These are phyloP conservation scores for Cotesia chilonis DNA, from an alignment of 1,140 invertebrate species.

Conservation along the genomic window DNA sequence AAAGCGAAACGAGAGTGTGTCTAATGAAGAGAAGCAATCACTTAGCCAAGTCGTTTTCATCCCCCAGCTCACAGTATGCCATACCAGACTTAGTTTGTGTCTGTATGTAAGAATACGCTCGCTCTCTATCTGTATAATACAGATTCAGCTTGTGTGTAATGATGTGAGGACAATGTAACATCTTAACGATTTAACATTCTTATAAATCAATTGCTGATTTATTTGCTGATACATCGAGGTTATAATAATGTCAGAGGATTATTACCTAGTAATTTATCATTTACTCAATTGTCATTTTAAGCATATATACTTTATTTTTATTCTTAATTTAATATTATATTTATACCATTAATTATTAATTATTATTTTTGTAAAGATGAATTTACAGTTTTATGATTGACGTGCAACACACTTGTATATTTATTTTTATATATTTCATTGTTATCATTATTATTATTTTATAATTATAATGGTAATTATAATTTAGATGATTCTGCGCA, in stretches of 20 bases:
- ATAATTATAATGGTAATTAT: constrained; percentile 2
- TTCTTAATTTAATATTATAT: no score
- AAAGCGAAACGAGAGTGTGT: constrained; percentile 30
- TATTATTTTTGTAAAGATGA: constrained; percentile 22
- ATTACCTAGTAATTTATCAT: no score
- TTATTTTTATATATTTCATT: not conserved
- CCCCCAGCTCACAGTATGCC: not conserved
- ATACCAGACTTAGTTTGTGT: constrained; percentile 19
- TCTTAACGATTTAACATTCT: no score
- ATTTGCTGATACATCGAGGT: no score
- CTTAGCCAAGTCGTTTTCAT: constrained; percentile 47
- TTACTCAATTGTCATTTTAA: no score
- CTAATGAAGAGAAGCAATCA: constrained; percentile 63
- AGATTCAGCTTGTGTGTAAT: no score
- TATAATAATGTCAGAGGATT: no score
- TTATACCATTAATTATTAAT: constrained; percentile 1
- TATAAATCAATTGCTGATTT: no score
- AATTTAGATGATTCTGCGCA: not conserved
- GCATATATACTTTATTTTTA: no score
- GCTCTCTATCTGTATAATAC: constrained; percentile 1
- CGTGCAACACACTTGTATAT: constrained; percentile 21
- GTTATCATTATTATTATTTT: constrained; percentile 4
- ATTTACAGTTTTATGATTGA: constrained; percentile 32
- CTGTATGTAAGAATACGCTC: constrained; percentile 14
- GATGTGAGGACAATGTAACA: no score